phyloP scores from a whole-genome alignment of 2,797 vertebrate genomes.

The Capromys pilorides region DNA sequence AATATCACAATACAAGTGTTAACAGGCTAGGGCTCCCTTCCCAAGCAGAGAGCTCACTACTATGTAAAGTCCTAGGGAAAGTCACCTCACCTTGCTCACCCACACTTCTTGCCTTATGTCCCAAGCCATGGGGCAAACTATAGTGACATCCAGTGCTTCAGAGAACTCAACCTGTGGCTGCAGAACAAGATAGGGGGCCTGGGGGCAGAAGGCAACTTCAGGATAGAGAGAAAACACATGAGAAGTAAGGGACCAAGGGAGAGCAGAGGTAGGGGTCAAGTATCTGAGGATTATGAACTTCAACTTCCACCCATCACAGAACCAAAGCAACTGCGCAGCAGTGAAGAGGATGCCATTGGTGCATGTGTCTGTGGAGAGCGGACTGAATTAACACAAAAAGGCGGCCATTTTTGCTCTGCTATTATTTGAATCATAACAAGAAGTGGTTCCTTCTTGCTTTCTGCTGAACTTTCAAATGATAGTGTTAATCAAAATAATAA shows the following conservation, averaged over 20 bases:
- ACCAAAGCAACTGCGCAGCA: background rate
- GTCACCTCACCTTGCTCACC: background rate
- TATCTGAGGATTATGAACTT: background rate
- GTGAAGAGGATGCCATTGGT: background rate
- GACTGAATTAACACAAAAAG: background rate
- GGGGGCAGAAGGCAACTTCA: background rate
- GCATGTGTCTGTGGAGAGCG: background rate
- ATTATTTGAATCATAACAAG: background rate
- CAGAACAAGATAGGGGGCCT: background rate
- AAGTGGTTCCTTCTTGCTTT: background rate
- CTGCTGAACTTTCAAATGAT: background rate
- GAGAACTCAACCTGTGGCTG: background rate
- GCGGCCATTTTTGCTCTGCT: background rate
- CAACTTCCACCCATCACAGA: background rate
- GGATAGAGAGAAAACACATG: background rate
- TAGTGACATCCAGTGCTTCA: background rate
- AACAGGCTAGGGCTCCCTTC: slow-evolving; percentile 56
- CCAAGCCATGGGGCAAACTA: background rate
- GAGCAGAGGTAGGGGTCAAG: too few relatives aligned
- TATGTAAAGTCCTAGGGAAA: background rate
- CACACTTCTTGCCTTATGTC: background rate
- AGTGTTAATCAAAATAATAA: background rate
- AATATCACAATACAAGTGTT: slow-evolving; percentile 60
- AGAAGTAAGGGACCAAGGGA: background rate
- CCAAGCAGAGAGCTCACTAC: slow-evolving; percentile 22